phyloP scores from a whole-genome alignment of 2,888 invertebrate genomes.

The Leptopilina drosophilae region DNA sequence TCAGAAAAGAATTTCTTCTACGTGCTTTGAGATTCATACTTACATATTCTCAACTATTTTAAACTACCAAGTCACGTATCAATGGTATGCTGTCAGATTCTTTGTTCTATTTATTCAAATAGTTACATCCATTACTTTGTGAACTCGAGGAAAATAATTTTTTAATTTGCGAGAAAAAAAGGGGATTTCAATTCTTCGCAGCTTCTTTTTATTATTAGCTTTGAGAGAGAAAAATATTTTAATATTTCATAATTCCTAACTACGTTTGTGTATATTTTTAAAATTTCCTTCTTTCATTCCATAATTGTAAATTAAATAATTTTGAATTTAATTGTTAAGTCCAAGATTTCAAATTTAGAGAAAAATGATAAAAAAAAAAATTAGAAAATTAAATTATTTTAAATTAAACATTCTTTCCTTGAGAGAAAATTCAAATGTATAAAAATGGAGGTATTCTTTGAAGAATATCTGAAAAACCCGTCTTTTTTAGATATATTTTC shows the following conservation, averaged over 20 bases:
- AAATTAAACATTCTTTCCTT: too few relatives aligned
- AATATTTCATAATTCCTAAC: background rate
- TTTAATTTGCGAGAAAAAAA: slow-evolving; percentile 17
- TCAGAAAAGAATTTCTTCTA: slow-evolving; percentile 33
- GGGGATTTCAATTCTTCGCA: background rate
- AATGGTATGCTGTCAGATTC: slow-evolving; percentile 38
- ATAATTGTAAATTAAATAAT: too few relatives aligned
- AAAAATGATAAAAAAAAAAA: too few relatives aligned
- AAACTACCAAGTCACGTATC: slow-evolving; percentile 38
- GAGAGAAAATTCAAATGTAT: too few relatives aligned
- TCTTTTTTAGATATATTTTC: too few relatives aligned
- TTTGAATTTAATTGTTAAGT: too few relatives aligned
- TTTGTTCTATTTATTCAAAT: slow-evolving; percentile 35
- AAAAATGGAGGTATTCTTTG: too few relatives aligned
- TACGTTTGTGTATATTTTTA: background rate
- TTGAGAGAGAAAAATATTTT: background rate
- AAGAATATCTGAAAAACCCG: too few relatives aligned
- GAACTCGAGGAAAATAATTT: slow-evolving; percentile 24
- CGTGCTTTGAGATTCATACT: slow-evolving; percentile 37
- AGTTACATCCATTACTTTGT: slow-evolving; percentile 33
- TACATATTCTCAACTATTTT: slow-evolving; percentile 27
- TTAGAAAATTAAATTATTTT: too few relatives aligned
- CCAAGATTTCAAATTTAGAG: too few relatives aligned
- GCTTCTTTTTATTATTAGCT: background rate
- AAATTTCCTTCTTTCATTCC: background rate